phyloP scores from a whole-genome alignment of 2,113 vertebrate species.

The Phalacrocorax brasilianus region DNA sequence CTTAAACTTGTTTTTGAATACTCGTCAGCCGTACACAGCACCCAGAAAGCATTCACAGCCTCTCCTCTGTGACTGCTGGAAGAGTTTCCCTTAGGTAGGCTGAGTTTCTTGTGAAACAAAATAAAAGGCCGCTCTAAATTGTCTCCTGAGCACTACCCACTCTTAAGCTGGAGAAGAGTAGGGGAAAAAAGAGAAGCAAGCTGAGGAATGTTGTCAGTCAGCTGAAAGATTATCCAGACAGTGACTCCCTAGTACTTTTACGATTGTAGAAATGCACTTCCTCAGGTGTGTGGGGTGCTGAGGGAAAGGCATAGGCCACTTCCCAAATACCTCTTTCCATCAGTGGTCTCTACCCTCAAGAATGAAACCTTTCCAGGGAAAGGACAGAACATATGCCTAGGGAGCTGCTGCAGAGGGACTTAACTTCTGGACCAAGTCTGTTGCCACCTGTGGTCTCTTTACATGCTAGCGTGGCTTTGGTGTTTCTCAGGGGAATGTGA shows the following conservation, averaged over 20 bases:
- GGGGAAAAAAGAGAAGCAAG: neutral
- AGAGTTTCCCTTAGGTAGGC: neutral
- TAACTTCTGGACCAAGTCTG: neutral
- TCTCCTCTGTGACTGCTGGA: neutral
- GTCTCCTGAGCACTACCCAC: neutral
- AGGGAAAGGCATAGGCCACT: neutral
- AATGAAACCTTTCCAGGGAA: neutral
- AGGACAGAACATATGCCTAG: neutral
- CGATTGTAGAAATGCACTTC: neutral
- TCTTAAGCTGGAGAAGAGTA: neutral
- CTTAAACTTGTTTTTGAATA: neutral
- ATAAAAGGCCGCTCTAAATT: neutral
- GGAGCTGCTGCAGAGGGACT: neutral
- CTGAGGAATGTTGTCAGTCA: neutral
- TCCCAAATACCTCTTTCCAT: neutral
- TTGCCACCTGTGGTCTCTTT: neutral
- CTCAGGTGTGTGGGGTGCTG: neutral
- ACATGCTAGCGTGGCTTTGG: neutral
- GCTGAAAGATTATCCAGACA: neutral
- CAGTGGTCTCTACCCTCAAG: neutral
- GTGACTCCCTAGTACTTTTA: neutral
- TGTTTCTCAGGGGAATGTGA: neutral
- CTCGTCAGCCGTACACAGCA: neutral
- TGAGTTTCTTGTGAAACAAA: neutral
- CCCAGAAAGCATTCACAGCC: neutral